Base-by-base conservation (phyloP, 2,113 vertebrate species). In the Martes martes region DNA sequence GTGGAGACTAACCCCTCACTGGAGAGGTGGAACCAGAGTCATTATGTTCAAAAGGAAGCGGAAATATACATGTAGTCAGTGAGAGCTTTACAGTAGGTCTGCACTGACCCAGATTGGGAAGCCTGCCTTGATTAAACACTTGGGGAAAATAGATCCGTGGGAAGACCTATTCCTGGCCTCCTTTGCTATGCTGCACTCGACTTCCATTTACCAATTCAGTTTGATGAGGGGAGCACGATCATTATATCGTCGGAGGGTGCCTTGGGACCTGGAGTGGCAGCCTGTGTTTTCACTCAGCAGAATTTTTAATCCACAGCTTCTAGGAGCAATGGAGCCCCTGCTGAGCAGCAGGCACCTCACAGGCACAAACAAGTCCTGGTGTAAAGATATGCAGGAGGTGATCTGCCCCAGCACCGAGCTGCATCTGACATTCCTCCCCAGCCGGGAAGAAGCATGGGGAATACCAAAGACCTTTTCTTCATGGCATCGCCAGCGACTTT, bases 251-350 rank as follows among this genome's bases (percentile, higher is more conserved):
- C 4, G 28, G 59, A 45, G 52, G 78, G 61, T 94, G 90, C 69
- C 39, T 97, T 47, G 98, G 97, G 98, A 95, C 95, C 97, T 97
- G 97, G 52, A 78, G 88, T 92, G 89, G 93, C 95, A 85, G 89
- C 83, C 96, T 94, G 61, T 91, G 94, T 97, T 98, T 97, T 97
- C 97, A 96, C 95, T 97, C 78, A 88, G 97, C 88, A 97, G 95
- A 94, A 97, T 93, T 98, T 97, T 98, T 98, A 98, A 98, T 97
- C 98, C 89, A 86, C 95, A 84, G 24, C 74, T 96, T 98, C 80
- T 26, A 95, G 96, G 97, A 97, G 94, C 95, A 67, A 96, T 81
- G 74, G 95, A 1, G 3, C 73, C 83, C 97, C 95, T 94, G 93
- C 98, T 95, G 98, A 83, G 97, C 47, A 47, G 96, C 96, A 87